Base-by-base conservation (phyloP, 2,888 invertebrate genomes). In the Sarcophaga subvicina region DNA sequence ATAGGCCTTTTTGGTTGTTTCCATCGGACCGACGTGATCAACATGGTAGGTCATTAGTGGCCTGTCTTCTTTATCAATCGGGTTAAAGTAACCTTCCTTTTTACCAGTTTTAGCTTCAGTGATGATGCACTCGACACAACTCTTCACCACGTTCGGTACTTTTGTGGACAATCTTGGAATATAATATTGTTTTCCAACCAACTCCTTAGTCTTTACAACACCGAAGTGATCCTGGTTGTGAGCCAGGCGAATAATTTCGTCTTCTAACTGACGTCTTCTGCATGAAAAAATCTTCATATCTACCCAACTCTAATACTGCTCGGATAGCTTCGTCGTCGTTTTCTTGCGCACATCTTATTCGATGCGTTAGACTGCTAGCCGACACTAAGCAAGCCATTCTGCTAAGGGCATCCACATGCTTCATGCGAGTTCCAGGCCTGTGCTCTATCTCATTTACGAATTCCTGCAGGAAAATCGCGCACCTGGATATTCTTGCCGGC, bases 391-490 rank as follows among this genome's bases (percentile, higher is more conserved):
- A 84, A 0, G 67, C 27, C 12, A 86, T 60, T 1, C 87, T 22
- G 14, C 88, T 88, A 3, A 86, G 22, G 0, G 88, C 83, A 47
- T 87, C 83, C 8, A 83, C 84, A 27, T 88, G 88, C 12, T 22
- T 75, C 85, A 87, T 89, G n/a, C 71, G 47, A 11, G 76, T 60
- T 0, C 83, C 85, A 2, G 76, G 20, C 20, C 89, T 71, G 71
- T 90, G 89, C 62, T 89, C 89, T 20, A 90, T 88, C 6, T 47
- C 62, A 64, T 89, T 89, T 4, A 22, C 4, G 11, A 75, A 90
- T 14, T 91, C 90, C 59, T 89, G 87, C 3, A 90, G 17, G 10
- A 89, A 76, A 70, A 90, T 76, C 0, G 86, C 88, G 4, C 27
- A 27, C 27, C 27, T 3, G 27, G 83, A 64, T 20, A 93, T 89